phyloP scores from a whole-genome alignment of 2,113 vertebrate genomes.

The Cyprinodon tularosa region DNA sequence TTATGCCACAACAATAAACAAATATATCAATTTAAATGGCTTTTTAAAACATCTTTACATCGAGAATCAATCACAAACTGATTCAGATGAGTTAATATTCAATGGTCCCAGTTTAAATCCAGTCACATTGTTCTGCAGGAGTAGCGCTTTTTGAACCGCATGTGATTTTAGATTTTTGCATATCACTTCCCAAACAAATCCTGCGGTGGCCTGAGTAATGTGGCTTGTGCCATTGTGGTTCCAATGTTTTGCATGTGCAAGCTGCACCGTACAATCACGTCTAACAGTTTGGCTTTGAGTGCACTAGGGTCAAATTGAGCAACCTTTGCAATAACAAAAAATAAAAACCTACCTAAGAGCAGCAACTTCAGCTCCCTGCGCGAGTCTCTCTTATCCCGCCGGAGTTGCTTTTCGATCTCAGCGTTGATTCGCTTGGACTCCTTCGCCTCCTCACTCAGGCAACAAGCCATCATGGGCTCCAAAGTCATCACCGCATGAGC shows the following conservation, averaged over 20 bases:
- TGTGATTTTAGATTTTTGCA: constrained; percentile 51
- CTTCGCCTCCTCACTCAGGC: constrained; percentile 95
- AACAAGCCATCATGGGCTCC: constrained; percentile 96
- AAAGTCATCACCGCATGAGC: constrained; percentile 85
- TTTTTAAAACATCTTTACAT: background rate
- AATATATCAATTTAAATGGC: background rate
- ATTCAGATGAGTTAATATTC: background rate
- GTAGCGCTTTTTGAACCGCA: constrained; percentile 9
- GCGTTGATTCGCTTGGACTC: constrained; percentile 94
- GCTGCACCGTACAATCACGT: constrained; percentile 17
- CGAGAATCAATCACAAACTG: background rate
- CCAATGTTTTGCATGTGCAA: constrained; percentile 49
- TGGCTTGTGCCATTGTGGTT: constrained; percentile 16
- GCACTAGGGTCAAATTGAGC: background rate
- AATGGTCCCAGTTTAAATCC: background rate
- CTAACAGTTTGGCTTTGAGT: background rate
- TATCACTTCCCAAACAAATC: constrained; percentile 47
- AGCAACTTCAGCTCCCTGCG: constrained; percentile 92
- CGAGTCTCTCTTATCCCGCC: constrained; percentile 90
- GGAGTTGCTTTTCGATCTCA: constrained; percentile 93
- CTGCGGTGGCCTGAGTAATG: constrained; percentile 19
- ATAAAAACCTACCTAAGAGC: constrained; percentile 81
- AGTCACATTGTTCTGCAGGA: background rate
- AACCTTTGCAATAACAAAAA: background rate
- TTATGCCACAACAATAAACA: background rate